phyloP scores from a whole-genome alignment of 2,113 vertebrate species.

The Pseudorasbora parva region DNA sequence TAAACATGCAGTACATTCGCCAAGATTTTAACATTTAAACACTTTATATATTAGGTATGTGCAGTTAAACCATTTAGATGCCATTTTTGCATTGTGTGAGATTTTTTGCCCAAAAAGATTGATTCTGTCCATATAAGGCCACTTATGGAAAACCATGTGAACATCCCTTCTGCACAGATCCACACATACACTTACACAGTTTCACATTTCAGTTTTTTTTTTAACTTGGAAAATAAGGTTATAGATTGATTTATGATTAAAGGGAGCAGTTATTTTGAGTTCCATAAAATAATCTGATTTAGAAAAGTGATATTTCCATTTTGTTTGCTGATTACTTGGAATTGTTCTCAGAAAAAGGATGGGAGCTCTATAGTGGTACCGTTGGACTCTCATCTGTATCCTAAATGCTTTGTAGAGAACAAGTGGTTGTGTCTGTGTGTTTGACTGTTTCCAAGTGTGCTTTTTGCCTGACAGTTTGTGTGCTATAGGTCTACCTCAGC shows the following conservation, averaged over 20 bases:
- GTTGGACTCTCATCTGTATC: neutral
- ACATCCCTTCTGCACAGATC: neutral
- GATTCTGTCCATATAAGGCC: neutral
- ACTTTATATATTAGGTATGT: neutral
- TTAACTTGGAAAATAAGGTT: neutral
- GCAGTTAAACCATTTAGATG: slow-evolving; percentile 20
- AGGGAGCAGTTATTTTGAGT: too few relatives aligned
- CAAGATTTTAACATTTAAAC: slow-evolving; percentile 2
- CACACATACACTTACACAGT: neutral
- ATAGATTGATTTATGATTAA: neutral
- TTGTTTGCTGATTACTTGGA: neutral
- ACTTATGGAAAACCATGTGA: neutral
- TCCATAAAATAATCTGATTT: neutral
- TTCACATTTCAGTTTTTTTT: neutral
- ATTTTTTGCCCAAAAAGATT: neutral
- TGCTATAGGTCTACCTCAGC: slow-evolving; percentile 44
- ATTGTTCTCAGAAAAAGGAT: neutral
- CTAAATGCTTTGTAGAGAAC: neutral
- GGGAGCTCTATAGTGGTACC: neutral
- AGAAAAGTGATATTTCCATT: neutral
- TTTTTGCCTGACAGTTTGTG: neutral
- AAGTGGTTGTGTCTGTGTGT: slow-evolving; percentile 10
- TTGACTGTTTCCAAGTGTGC: neutral
- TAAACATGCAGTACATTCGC: slow-evolving; percentile 22
- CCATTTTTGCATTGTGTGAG: neutral